These are phyloP conservation scores for Oncopodura yosiiana DNA, from an alignment of 1,140 invertebrate species.

Conservation along the genomic window DNA sequence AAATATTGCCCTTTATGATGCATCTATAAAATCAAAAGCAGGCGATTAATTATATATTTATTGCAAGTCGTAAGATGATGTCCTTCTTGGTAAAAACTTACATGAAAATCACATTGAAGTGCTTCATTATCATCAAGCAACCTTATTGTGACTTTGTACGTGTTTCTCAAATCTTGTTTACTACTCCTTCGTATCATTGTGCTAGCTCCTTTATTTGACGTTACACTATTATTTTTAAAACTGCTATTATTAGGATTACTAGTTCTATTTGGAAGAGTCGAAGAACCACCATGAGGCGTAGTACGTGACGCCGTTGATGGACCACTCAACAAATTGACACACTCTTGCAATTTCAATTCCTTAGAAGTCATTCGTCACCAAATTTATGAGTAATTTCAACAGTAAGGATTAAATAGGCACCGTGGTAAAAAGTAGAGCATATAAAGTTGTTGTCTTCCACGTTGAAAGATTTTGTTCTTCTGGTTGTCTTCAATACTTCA, in stretches of 20 bases:
- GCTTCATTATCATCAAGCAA: constrained; percentile 89
- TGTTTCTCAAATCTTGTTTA: constrained; percentile 71
- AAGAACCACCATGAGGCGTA: constrained; percentile 11
- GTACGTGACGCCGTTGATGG: neutral
- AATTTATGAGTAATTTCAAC: too few species aligned
- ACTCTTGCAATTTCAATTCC: constrained; percentile 21
- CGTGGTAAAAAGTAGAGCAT: too few species aligned
- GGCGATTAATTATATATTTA: neutral
- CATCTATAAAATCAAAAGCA: constrained; percentile 61
- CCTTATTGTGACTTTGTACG: constrained; percentile 86
- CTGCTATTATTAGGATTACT: too few species aligned
- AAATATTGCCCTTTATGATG: constrained; percentile 87
- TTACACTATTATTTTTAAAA: too few species aligned
- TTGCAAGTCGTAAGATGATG: neutral
- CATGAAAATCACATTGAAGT: constrained; percentile 90
- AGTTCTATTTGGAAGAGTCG: too few species aligned
- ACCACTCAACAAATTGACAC: constrained; percentile 18
- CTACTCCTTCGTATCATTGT: constrained; percentile 61
- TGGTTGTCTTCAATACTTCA: too few species aligned
- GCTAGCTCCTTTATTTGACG: neutral
- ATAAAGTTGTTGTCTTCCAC: too few species aligned
- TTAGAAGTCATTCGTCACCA: too few species aligned
- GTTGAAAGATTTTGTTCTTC: too few species aligned
- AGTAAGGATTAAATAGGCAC: too few species aligned
- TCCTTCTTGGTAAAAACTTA: constrained; percentile 45